A percentile compares a stretch with the other conserved stretches of the same genome.
Evolutionary conservation across 2,888 invertebrate species (phyloP).

Genomic region (Tipula lateralis): DNA sequence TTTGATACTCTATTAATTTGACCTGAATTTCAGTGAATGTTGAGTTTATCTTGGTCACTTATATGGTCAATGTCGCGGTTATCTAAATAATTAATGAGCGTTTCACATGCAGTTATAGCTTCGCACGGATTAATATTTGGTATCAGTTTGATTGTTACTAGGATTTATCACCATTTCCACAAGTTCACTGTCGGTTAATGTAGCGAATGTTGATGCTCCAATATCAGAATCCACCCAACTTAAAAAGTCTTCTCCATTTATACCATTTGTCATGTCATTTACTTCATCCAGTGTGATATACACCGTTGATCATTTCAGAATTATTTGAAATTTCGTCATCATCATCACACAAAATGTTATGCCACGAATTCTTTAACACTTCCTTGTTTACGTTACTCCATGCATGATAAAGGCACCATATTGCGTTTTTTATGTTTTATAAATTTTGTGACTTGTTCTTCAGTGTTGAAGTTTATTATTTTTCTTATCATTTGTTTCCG

Average conservation of each 20-base stretch:
- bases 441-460: not conserved
- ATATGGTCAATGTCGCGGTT: not conserved
- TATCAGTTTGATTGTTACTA: not conserved
- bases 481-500: conserved; percentile 20
- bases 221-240: not conserved
- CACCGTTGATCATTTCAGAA: not conserved
- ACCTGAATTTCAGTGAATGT: too few species aligned
- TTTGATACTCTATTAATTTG: too few species aligned
- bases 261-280: not conserved
- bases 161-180: not conserved
- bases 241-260: not conserved
- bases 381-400: not conserved
- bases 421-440: conserved; percentile 6
- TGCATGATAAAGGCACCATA: not conserved
- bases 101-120: not conserved
- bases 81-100: too few species aligned
- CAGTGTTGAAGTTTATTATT: not conserved
- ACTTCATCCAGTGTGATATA: not conserved
- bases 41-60: too few species aligned
- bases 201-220: not conserved
- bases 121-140: not conserved
- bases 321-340: not conserved
- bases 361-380: conserved; percentile 2
- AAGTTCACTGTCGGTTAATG: not conserved
- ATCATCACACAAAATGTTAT: not conserved